These are phyloP conservation scores for Torymus tubicola DNA, from an alignment of 2,888 invertebrate species.

Conservation along the genomic window DNA sequence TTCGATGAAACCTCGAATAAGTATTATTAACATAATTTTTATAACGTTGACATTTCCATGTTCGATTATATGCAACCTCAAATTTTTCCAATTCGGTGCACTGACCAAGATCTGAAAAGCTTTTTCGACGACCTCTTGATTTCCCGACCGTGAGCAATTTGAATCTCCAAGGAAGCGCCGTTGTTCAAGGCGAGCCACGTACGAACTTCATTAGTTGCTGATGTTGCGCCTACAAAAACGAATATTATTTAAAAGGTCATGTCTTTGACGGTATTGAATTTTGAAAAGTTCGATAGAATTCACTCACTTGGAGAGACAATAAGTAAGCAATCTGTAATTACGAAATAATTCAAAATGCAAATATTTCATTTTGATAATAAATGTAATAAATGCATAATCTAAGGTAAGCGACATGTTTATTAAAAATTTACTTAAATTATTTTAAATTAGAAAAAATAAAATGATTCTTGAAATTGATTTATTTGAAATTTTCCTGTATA, in stretches of 20 bases:
- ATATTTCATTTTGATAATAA: background rate
- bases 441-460: too few relatives aligned
- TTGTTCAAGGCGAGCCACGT: conserved; percentile 75
- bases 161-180: conserved; percentile 74
- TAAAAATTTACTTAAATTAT: background rate
- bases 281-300: too few relatives aligned
- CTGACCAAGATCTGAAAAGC: conserved; percentile 76
- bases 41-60: conserved; percentile 1
- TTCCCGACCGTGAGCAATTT: conserved; percentile 74
- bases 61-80: conserved; percentile 58
- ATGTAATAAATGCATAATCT: background rate
- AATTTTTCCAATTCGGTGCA: conserved; percentile 75
- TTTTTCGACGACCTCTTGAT: conserved; percentile 72
- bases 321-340: too few relatives aligned
- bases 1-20: background rate
- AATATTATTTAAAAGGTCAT: background rate
- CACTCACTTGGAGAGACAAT: too few relatives aligned
- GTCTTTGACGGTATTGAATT: too few relatives aligned
- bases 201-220: conserved; percentile 72
- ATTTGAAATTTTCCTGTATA: too few relatives aligned
- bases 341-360: background rate
- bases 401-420: background rate
- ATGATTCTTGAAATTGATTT: too few relatives aligned
- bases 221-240: conserved; percentile 65
- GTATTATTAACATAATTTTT: background rate